Percentiles rank a stretch among this genome's conserved stretches.
Conservation (phyloP, 2,888 invertebrate species). For the Beris chalybata region DNA sequence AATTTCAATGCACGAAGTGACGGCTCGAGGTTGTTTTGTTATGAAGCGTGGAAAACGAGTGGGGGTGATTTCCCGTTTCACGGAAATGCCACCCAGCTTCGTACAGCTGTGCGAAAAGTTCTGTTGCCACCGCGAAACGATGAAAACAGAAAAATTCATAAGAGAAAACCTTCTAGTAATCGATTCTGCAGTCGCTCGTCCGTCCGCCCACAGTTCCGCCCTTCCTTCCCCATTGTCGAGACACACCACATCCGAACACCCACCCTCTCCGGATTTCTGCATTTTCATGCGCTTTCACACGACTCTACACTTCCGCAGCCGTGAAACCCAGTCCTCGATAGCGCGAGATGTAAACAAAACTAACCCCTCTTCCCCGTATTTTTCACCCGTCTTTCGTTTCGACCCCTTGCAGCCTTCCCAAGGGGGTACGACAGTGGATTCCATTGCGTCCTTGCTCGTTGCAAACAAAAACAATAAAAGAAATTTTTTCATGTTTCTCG, state of each 20-base stretch:
- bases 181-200: slow-evolving; percentile 33
- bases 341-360: slow-evolving; percentile 32
- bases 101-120: slow-evolving; percentile 16
- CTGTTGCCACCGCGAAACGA: not conserved
- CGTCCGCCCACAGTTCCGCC: slow-evolving; percentile 17
- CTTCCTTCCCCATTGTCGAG: no score
- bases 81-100: slow-evolving; percentile 4
- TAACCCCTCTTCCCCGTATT: no score
- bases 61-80: slow-evolving; percentile 3
- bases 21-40: no score
- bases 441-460: not conserved
- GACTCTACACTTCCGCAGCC: not conserved
- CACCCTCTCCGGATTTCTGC: not conserved
- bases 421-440: not conserved
- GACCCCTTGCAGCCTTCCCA: no score
- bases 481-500: not conserved
- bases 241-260: no score
- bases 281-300: slow-evolving; percentile 31
- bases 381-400: no score
- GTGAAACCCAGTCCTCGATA: no score
- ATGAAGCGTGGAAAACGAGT: not conserved
- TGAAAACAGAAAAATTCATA: slow-evolving; percentile 10
- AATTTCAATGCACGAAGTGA: no score
- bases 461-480: slow-evolving; percentile 25
- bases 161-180: slow-evolving; percentile 17